A percentile compares a stretch with the other conserved stretches of the same genome.
Evolutionary conservation across 2,113 vertebrate genomes (phyloP).

Genomic region (Cyprinodon variegatus): DNA sequence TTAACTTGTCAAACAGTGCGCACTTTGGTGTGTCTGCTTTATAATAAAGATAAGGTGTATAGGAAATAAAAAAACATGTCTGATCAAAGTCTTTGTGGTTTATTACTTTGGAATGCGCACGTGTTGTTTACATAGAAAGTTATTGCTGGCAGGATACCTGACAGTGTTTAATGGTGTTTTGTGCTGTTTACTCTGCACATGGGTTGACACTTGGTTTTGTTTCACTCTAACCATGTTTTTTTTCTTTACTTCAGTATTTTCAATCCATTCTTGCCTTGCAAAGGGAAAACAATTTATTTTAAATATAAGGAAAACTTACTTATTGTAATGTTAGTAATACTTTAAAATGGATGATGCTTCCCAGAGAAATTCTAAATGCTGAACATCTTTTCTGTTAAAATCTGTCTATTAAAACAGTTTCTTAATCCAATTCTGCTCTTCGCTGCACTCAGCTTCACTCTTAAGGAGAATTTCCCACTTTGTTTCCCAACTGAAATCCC

Average conservation of each 20-base stretch:
- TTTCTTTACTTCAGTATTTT: neutral
- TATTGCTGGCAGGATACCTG: neutral
- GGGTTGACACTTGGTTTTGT: neutral
- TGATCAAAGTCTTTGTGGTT: constrained; percentile 24
- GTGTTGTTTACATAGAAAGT: constrained; percentile 1
- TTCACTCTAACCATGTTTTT: neutral
- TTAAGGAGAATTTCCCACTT: too few relatives aligned
- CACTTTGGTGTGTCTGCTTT: constrained; percentile 23
- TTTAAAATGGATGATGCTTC: too few relatives aligned
- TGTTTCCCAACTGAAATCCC: too few relatives aligned
- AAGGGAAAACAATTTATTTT: too few relatives aligned
- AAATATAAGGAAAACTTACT: too few relatives aligned
- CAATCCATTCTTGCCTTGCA: neutral
- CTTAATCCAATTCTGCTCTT: too few relatives aligned
- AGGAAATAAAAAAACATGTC: constrained; percentile 22
- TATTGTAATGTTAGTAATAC: too few relatives aligned
- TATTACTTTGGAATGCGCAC: neutral
- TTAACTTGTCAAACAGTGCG: constrained; percentile 13
- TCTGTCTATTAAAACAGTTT: too few relatives aligned
- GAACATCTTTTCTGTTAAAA: too few relatives aligned
- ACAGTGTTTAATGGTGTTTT: neutral
- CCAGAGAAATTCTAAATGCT: too few relatives aligned
- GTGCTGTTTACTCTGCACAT: neutral
- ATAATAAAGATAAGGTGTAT: constrained; percentile 38
- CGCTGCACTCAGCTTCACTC: too few relatives aligned